Evolutionary conservation across 2,888 invertebrate genomes (phyloP).

Genomic region (Zele albiditarsus): DNA sequence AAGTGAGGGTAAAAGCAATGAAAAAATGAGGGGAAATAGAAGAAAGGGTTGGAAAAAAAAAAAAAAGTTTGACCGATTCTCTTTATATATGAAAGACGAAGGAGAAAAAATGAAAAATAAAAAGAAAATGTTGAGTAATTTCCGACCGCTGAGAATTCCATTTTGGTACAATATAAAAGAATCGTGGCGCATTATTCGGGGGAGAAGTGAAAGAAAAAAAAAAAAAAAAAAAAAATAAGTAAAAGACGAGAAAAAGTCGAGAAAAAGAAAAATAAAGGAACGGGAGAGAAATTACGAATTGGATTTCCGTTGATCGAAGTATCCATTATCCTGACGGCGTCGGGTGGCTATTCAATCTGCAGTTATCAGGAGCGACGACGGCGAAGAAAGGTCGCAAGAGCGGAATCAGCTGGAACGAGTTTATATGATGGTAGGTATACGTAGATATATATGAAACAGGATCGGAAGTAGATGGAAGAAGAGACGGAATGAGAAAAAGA

Average conservation of each 20-base stretch:
- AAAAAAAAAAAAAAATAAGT: neutral
- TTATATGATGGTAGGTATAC: slow-evolving; percentile 28
- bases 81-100: neutral
- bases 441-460: neutral
- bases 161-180: slow-evolving; percentile 32
- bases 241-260: too few species aligned
- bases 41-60: slow-evolving; percentile 7
- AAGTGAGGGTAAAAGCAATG: slow-evolving; percentile 18
- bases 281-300: slow-evolving; percentile 41
- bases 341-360: slow-evolving; percentile 50
- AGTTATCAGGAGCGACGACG: slow-evolving; percentile 46
- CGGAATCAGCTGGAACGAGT: slow-evolving; percentile 40
- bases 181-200: slow-evolving; percentile 12
- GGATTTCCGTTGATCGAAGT: slow-evolving; percentile 47
- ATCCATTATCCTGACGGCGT: slow-evolving; percentile 46
- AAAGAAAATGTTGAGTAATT: slow-evolving; percentile 41
- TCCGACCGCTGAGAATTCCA: slow-evolving; percentile 40
- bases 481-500: slow-evolving; percentile 12
- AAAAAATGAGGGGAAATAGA: neutral
- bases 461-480: slow-evolving; percentile 17
- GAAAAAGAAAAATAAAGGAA: slow-evolving; percentile 23
- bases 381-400: slow-evolving; percentile 40
- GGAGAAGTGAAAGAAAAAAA: neutral
- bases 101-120: slow-evolving; percentile 11
- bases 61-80: neutral